Percentiles rank a stretch among this genome's conserved stretches.
Conservation (phyloP, 1,140 invertebrate species). For the Drosophila nannoptera region DNA sequence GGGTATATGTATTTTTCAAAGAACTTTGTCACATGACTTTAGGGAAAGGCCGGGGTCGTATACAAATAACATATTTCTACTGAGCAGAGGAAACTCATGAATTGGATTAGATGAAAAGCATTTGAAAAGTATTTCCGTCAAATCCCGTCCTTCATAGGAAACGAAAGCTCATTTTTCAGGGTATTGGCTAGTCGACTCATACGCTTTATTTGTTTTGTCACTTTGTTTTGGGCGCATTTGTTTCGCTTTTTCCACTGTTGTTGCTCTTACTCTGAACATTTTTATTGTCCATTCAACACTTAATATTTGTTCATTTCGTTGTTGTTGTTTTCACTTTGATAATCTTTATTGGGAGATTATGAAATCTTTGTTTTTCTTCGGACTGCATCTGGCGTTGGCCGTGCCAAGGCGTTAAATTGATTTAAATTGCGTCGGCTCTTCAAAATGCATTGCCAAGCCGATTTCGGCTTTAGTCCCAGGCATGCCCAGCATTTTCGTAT, state of each 20-base stretch:
- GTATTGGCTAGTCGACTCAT: slow-evolving; percentile 11
- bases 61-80: too few species aligned
- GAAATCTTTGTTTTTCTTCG: slow-evolving; percentile 36
- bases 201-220: slow-evolving; percentile 14
- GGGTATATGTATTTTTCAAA: too few species aligned
- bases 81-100: too few species aligned
- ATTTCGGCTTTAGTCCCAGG: background rate
- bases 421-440: slow-evolving; percentile 44
- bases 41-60: too few species aligned
- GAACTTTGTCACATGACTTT: too few species aligned
- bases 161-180: background rate
- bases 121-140: too few species aligned
- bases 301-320: slow-evolving; percentile 28
- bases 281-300: slow-evolving; percentile 32
- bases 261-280: slow-evolving; percentile 9
- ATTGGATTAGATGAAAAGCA: too few species aligned
- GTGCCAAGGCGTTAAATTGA: slow-evolving; percentile 46
- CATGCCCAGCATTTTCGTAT: slow-evolving; percentile 16
- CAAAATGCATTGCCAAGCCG: slow-evolving; percentile 18
- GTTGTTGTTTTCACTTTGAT: background rate
- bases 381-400: slow-evolving; percentile 10
- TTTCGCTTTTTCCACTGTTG: slow-evolving; percentile 23
- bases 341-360: slow-evolving; percentile 14
- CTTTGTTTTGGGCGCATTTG: slow-evolving; percentile 15
- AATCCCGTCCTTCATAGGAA: too few species aligned